Conservation (phyloP, 2,797 vertebrate species). For the Mus minutoides region DNA sequence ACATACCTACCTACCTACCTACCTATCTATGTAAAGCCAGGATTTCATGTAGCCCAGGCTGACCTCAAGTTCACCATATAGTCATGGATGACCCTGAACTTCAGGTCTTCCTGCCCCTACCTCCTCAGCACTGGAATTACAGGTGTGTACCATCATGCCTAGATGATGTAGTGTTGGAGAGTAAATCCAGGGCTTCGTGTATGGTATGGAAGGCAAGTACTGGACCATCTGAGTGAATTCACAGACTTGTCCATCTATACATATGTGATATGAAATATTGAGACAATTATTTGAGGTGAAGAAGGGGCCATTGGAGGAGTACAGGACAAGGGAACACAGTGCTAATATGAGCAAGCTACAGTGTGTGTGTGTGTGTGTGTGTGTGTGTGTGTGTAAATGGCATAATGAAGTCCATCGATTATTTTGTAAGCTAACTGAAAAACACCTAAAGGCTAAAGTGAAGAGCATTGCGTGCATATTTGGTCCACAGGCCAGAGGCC, state of each 20-base stretch:
- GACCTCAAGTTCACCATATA: not conserved
- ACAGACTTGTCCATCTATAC: not conserved
- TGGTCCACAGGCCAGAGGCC: no score
- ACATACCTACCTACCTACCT: not conserved
- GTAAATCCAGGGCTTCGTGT: not conserved
- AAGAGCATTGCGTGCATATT: not conserved
- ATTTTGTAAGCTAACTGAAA: not conserved
- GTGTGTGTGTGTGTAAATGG: not conserved
- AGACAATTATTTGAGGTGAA: not conserved
- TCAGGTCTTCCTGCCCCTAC: not conserved
- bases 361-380: not conserved
- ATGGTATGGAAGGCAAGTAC: not conserved
- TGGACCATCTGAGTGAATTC: not conserved
- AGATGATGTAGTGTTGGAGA: not conserved
- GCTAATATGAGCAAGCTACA: not conserved
- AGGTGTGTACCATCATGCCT: not conserved
- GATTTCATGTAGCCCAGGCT: not conserved
- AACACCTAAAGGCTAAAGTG: not conserved
- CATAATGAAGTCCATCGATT: not conserved
- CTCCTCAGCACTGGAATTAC: not conserved
- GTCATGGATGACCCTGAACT: not conserved
- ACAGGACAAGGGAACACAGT: not conserved
- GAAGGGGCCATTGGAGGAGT: not conserved
- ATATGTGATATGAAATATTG: not conserved
- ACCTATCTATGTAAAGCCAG: not conserved